phyloP scores from a whole-genome alignment of 2,113 vertebrate genomes.

The Prionailurus viverrinus region DNA sequence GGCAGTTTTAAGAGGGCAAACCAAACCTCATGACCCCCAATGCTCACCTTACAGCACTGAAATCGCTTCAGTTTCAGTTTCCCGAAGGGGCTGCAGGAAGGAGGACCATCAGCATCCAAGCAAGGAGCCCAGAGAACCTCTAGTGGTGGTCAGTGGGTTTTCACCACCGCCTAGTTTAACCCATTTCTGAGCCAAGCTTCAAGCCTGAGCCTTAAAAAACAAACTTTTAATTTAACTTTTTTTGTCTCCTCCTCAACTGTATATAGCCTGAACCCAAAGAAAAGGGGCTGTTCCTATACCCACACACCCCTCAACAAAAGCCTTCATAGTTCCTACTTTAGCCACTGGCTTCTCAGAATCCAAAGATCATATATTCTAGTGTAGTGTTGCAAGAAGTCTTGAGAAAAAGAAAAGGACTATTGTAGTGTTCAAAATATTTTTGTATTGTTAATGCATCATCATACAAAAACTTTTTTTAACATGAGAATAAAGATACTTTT shows the following conservation, averaged over 20 bases:
- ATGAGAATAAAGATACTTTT: conserved; percentile 84
- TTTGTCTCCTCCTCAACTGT: background rate
- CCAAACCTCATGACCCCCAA: background rate
- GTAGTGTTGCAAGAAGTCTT: conserved; percentile 78
- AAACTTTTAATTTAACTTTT: conserved; percentile 58
- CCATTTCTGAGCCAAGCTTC: conserved; percentile 81
- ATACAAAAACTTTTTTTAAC: conserved; percentile 82
- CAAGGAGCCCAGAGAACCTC: conserved; percentile 60
- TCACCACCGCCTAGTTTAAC: conserved; percentile 62
- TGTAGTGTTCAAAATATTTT: conserved; percentile 88
- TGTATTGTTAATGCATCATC: conserved; percentile 84
- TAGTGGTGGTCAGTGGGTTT: conserved; percentile 5
- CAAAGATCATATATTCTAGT: conserved; percentile 81
- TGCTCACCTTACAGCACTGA: background rate
- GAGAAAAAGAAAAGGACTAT: conserved; percentile 72
- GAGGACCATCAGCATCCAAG: conserved; percentile 10
- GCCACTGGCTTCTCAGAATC: conserved; percentile 77
- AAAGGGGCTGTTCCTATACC: conserved; percentile 47
- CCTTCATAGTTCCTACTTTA: conserved; percentile 74
- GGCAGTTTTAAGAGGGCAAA: background rate
- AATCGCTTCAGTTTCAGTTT: conserved; percentile 33
- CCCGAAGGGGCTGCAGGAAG: background rate
- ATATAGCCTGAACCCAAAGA: conserved; percentile 75
- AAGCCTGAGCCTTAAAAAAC: conserved; percentile 80
- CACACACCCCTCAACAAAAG: background rate